phyloP scores from a whole-genome alignment of 1,140 invertebrate genomes.

The Papilio xuthus region DNA sequence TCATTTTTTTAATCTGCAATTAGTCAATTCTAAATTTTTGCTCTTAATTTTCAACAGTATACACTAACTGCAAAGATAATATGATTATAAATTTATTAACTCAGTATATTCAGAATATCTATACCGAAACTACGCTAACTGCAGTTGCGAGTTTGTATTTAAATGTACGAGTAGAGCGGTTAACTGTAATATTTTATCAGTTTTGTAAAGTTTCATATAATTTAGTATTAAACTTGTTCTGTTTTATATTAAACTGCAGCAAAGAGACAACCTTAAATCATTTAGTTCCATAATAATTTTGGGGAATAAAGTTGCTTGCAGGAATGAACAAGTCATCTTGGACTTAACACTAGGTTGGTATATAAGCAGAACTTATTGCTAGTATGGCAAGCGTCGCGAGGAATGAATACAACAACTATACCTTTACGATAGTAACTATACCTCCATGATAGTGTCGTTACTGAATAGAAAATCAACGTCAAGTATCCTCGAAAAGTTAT shows the following conservation, averaged over 20 bases:
- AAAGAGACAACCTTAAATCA: background rate
- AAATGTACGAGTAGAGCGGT: constrained; percentile 10
- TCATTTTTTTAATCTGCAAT: background rate
- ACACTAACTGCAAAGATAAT: background rate
- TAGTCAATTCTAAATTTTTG: no score
- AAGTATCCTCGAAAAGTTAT: no score
- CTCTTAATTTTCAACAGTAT: background rate
- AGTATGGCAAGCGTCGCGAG: no score
- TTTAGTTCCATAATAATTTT: background rate
- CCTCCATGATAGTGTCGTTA: no score
- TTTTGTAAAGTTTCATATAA: constrained; percentile 12
- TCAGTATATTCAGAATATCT: constrained; percentile 4
- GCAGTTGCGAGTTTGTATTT: constrained; percentile 10
- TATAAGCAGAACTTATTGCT: background rate
- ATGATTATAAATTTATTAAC: constrained; percentile 6
- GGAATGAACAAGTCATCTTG: background rate
- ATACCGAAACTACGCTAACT: background rate
- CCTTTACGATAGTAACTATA: no score
- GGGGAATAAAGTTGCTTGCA: background rate
- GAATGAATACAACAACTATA: no score
- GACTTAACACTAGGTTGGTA: background rate
- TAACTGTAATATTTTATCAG: constrained; percentile 20
- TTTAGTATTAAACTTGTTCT: constrained; percentile 22
- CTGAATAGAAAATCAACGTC: no score
- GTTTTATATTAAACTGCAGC: background rate